phyloP scores from a whole-genome alignment of 2,797 vertebrate genomes.

The Euphonia xanthogaster region DNA sequence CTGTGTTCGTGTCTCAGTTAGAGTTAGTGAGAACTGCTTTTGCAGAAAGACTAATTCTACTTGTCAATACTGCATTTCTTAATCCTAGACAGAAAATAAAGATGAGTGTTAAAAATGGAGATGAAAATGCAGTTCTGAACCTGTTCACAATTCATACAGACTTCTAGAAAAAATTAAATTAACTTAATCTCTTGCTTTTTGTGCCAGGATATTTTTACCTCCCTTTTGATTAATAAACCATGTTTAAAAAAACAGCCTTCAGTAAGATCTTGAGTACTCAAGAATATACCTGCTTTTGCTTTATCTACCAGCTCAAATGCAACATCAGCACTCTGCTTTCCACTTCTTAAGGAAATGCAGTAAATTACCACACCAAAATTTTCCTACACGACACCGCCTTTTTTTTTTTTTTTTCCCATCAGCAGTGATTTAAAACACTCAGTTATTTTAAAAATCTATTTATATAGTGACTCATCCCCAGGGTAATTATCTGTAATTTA shows the following conservation, averaged over 20 bases:
- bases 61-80: background rate
- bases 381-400: background rate
- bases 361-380: background rate
- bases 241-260: background rate
- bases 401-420: background rate
- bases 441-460: slow-evolving; percentile 6
- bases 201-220: background rate
- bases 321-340: background rate
- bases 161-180: background rate
- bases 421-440: background rate
- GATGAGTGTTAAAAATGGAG: background rate
- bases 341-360: background rate
- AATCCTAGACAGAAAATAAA: background rate
- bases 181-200: background rate
- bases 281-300: background rate
- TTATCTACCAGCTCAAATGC: background rate
- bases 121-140: background rate
- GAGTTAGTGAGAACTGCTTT: background rate
- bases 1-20: background rate
- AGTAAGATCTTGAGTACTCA: background rate
- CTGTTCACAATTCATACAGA: background rate
- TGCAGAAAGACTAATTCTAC: background rate
- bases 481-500: background rate
- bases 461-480: background rate
- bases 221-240: background rate